These are phyloP conservation scores for Pantala flavescens DNA, from an alignment of 1,140 invertebrate species.

Conservation along the genomic window DNA sequence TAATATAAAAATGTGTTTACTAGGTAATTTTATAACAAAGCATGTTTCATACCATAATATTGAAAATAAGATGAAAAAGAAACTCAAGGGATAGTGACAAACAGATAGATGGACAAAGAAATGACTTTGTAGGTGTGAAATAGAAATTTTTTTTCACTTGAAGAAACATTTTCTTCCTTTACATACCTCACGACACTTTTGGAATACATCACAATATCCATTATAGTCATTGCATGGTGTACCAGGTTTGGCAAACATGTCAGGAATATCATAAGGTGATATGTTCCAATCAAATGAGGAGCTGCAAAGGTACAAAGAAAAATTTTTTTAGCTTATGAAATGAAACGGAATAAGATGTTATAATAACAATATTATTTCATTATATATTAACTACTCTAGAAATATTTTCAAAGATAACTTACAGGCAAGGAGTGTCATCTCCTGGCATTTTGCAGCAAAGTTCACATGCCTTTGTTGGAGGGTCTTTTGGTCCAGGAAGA, in stretches of 20 bases:
- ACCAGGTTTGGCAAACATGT: slow-evolving; percentile 86
- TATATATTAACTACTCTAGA: too few relatives aligned
- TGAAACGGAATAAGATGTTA: too few relatives aligned
- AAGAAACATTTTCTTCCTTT: slow-evolving; percentile 11
- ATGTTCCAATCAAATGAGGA: slow-evolving; percentile 87
- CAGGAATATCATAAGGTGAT: slow-evolving; percentile 77
- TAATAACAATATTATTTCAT: too few relatives aligned
- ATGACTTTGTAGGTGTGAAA: not conserved
- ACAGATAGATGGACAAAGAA: not conserved
- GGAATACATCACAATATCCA: slow-evolving; percentile 98
- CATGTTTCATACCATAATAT: not conserved
- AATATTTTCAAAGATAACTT: slow-evolving; percentile 28
- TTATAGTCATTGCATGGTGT: slow-evolving; percentile 97
- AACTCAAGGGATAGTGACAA: not conserved
- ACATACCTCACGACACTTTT: slow-evolving; percentile 79
- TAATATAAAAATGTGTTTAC: not conserved
- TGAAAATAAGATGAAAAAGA: not conserved
- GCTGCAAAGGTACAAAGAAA: slow-evolving; percentile 39
- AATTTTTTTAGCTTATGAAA: not conserved
- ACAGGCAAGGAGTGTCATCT: slow-evolving; percentile 61
- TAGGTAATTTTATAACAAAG: not conserved
- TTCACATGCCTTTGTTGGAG: slow-evolving; percentile 75
- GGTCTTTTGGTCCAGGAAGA: slow-evolving; percentile 59
- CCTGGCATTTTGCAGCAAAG: slow-evolving; percentile 80
- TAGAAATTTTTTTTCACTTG: not conserved